phyloP scores from a whole-genome alignment of 2,888 invertebrate species.

The Eledone cirrhosa region DNA sequence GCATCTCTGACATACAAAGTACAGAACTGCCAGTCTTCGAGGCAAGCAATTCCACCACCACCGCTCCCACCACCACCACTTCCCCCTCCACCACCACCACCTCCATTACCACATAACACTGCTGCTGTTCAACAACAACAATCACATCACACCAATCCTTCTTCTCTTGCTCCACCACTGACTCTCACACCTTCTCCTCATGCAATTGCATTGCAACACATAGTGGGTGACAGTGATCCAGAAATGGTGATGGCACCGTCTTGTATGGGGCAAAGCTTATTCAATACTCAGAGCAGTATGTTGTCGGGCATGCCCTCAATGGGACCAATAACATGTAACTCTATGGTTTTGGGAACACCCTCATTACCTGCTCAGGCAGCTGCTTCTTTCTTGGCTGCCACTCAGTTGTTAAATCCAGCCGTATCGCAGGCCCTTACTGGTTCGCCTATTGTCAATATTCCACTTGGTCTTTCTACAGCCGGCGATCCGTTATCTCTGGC shows the following conservation, averaged over 20 bases:
- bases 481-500: conserved; percentile 12
- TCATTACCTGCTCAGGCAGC: conserved; percentile 26
- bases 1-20: conserved; percentile 42
- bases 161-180: conserved; percentile 30
- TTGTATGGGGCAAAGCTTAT: conserved; percentile 22
- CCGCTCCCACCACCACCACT: conserved; percentile 42
- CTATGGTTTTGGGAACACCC: conserved; percentile 28
- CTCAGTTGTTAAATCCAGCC: conserved; percentile 17
- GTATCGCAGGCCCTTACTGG: conserved; percentile 28
- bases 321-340: conserved; percentile 29
- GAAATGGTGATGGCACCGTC: conserved; percentile 27
- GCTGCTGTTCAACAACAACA: conserved; percentile 32
- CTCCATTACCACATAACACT: conserved; percentile 23
- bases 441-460: conserved; percentile 28
- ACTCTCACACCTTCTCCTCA: conserved; percentile 21
- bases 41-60: conserved; percentile 37
- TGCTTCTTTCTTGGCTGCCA: conserved; percentile 24
- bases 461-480: conserved; percentile 26
- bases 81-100: conserved; percentile 34
- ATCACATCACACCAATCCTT: conserved; percentile 42
- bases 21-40: conserved; percentile 33
- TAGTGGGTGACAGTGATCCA: conserved; percentile 1
- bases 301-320: conserved; percentile 19
- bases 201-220: background rate
- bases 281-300: conserved; percentile 25